phyloP scores from a whole-genome alignment of 2,113 vertebrate species.

The Entelurus aequoreus region DNA sequence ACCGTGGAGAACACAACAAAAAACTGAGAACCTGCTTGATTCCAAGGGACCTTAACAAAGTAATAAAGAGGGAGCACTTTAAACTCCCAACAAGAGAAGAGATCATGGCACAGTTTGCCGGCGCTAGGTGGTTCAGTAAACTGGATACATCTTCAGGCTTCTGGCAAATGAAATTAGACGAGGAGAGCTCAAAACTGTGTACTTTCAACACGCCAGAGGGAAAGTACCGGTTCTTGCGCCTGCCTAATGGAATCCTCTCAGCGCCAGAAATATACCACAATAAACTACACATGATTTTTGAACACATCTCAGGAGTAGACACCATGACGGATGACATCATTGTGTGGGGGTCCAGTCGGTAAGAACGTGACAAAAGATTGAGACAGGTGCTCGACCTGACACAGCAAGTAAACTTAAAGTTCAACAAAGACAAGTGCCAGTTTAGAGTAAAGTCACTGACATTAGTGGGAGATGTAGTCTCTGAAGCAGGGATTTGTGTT shows the following conservation, averaged over 20 bases:
- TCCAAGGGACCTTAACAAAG: neutral
- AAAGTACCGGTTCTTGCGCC: neutral
- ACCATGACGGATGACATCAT: too few species aligned
- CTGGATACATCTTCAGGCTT: conserved; percentile 1
- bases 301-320: too few species aligned
- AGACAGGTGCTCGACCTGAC: too few species aligned
- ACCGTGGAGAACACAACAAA: too few species aligned
- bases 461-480: neutral
- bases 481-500: neutral
- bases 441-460: neutral
- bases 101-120: conserved; percentile 6
- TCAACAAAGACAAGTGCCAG: neutral
- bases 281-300: too few species aligned
- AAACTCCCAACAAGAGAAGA: conserved; percentile 5
- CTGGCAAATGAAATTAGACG: conserved; percentile 3
- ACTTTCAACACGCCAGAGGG: conserved; percentile 5
- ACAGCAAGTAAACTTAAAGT: too few species aligned
- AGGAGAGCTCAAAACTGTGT: neutral
- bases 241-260: neutral
- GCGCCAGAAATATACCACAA: too few species aligned
- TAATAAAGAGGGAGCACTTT: conserved; percentile 1
- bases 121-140: conserved; percentile 7
- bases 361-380: too few species aligned
- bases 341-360: too few species aligned
- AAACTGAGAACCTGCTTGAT: neutral